These are phyloP conservation scores for Pangasius sanitwongsei DNA, from an alignment of 2,797 vertebrate genomes.

Conservation along the genomic window DNA sequence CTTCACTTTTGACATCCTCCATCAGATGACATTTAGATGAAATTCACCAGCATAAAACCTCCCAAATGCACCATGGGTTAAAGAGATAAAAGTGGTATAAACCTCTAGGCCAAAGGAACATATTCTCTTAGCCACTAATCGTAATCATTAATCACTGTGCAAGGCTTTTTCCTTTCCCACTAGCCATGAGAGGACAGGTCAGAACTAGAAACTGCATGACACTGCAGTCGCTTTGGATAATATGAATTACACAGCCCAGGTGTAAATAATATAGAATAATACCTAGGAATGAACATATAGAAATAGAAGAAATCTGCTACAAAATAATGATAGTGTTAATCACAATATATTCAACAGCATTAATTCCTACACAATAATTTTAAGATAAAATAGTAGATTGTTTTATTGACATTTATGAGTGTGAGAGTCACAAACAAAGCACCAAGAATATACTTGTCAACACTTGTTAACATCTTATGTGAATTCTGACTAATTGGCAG, in stretches of 20 bases:
- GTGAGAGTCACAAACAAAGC: background rate
- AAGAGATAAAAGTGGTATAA: slow-evolving; percentile 63
- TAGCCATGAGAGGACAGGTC: slow-evolving; percentile 43
- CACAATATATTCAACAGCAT: background rate
- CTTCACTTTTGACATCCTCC: background rate
- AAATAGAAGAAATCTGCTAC: background rate
- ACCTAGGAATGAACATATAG: background rate
- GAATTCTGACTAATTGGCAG: background rate
- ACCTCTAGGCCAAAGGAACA: slow-evolving; percentile 64
- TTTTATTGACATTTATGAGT: background rate
- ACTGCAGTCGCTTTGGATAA: slow-evolving; percentile 33
- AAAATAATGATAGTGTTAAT: background rate
- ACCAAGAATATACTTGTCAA: background rate
- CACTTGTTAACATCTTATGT: background rate
- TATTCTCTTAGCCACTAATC: slow-evolving; percentile 69
- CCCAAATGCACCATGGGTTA: slow-evolving; percentile 41
- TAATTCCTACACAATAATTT: background rate
- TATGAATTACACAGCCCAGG: background rate
- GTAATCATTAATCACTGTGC: slow-evolving; percentile 69
- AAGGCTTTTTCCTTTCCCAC: slow-evolving; percentile 41
- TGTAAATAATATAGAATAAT: background rate
- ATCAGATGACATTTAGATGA: background rate
- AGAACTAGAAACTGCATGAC: slow-evolving; percentile 29
- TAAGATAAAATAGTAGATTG: background rate
- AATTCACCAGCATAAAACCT: background rate